Percentiles rank a stretch among this genome's conserved stretches.
Conservation (phyloP, 2,888 invertebrate genomes). For the Drosophila yooni region DNA sequence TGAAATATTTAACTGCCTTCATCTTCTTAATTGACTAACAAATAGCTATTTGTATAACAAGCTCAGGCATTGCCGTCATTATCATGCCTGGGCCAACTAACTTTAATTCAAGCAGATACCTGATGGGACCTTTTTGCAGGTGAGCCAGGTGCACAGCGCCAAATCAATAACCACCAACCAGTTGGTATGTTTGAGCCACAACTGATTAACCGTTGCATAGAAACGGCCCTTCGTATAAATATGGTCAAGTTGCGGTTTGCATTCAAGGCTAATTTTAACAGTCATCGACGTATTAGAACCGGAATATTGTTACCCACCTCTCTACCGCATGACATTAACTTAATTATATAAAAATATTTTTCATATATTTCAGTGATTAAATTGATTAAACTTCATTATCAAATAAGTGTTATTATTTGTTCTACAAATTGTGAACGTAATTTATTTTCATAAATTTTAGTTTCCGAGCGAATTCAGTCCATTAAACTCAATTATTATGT, state of each 20-base stretch:
- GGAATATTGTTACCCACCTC: background rate
- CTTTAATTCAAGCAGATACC: slow-evolving; percentile 38
- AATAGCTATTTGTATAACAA: slow-evolving; percentile 59
- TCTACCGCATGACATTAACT: background rate
- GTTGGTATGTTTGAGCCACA: background rate
- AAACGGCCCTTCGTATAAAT: slow-evolving; percentile 6
- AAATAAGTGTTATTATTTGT: background rate
- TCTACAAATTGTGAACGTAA: background rate
- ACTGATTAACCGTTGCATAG: background rate
- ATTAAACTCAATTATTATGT: background rate
- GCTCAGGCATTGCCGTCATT: slow-evolving; percentile 10
- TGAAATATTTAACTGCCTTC: slow-evolving; percentile 64
- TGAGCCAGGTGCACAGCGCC: slow-evolving; percentile 5
- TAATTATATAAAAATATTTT: background rate
- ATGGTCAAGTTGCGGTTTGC: background rate
- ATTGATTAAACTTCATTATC: background rate
- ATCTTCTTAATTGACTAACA: slow-evolving; percentile 63
- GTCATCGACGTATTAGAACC: background rate
- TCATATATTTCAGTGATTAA: background rate
- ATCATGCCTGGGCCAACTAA: slow-evolving; percentile 11
- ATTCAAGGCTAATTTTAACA: slow-evolving; percentile 4
- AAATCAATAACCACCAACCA: slow-evolving; percentile 3
- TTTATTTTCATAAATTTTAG: background rate
- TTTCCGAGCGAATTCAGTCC: background rate
- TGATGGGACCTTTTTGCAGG: background rate